Base-by-base conservation (phyloP, 92 coral and sea anemone species). In the Bergia puertoricense region DNA sequence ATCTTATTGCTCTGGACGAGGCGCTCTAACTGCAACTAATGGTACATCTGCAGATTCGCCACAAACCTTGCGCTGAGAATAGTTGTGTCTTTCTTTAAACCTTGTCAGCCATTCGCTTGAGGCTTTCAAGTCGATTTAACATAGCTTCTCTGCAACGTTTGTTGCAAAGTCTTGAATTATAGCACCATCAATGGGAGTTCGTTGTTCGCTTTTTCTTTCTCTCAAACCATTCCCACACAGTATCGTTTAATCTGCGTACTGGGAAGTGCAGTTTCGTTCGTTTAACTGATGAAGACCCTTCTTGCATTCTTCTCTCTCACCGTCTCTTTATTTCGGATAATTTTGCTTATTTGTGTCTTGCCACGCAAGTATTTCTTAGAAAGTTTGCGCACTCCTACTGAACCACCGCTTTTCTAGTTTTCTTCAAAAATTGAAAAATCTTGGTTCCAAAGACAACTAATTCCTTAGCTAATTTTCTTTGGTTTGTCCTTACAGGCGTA, bases 121-220 rank as follows among this genome's bases (percentile, higher is more conserved):
- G 39, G 86, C 91, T 85, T 91, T 82, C 68, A 82, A 91, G 45
- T 77, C 93, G 76, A 85, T 36, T 77, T 88, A 82, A 76, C 80
- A 85, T 40, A 14, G 74, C 62, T 87, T 81, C 72, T 76, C 86
- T 73, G 86, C 73, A 77, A 57, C 79, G 87, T 90, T 90, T 45
- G 86, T 80, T 57, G 89, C 89, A 51, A 85, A 79, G 67, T 85
- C 77, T 86, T 90, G 86, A 46, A 90, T 79, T 36, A 90, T 46
- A 73, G 92, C 87, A 79, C 82, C 85, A 76, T 83, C 91, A 72
- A 89, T 83, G 80, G 93, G 91, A 91, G 79, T 88, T 88, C 83
- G 86, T 87, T 77, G 81, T 81, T 81, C 75, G 56, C 14, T 86
- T 56, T 20, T 91, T 79, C 71, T 20, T 91, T 79, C 83, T 91